phyloP scores from a whole-genome alignment of 1,140 invertebrate species.

The Zaprionus tsacasi region DNA sequence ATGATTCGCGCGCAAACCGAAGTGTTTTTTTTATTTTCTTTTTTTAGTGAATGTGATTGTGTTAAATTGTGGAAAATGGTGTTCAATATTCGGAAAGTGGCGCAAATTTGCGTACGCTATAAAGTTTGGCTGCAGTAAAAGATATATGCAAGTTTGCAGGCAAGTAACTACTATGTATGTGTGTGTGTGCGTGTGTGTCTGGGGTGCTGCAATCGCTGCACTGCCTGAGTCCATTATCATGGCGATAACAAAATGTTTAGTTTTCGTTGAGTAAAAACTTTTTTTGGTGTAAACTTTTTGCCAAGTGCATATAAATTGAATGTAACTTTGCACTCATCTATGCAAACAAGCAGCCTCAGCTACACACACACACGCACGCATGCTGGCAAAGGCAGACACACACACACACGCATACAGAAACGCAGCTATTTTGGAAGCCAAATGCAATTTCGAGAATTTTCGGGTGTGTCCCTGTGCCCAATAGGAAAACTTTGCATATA shows the following conservation, averaged over 20 bases:
- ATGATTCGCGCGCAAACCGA: no score
- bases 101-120: constrained; percentile 47
- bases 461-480: constrained; percentile 39
- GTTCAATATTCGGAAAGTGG: constrained; percentile 35
- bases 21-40: background rate
- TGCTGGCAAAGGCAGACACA: background rate
- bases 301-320: constrained; percentile 79
- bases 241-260: constrained; percentile 80
- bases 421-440: constrained; percentile 48
- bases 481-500: constrained; percentile 74
- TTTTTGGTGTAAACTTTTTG: constrained; percentile 74
- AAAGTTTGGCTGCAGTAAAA: constrained; percentile 53
- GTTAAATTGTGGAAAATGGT: constrained; percentile 32
- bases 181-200: constrained; percentile 7
- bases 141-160: background rate
- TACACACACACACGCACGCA: constrained; percentile 17
- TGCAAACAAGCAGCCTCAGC: constrained; percentile 55
- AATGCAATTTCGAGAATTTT: constrained; percentile 63
- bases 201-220: constrained; percentile 31
- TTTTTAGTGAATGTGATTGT: background rate
- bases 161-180: background rate
- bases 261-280: constrained; percentile 71
- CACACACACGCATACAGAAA: background rate
- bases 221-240: constrained; percentile 69
- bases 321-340: constrained; percentile 78